Evolutionary conservation across 2,888 invertebrate genomes (phyloP), one percentile per base, ranked within the genome.

Genomic region (Acronicta aceris): DNA sequence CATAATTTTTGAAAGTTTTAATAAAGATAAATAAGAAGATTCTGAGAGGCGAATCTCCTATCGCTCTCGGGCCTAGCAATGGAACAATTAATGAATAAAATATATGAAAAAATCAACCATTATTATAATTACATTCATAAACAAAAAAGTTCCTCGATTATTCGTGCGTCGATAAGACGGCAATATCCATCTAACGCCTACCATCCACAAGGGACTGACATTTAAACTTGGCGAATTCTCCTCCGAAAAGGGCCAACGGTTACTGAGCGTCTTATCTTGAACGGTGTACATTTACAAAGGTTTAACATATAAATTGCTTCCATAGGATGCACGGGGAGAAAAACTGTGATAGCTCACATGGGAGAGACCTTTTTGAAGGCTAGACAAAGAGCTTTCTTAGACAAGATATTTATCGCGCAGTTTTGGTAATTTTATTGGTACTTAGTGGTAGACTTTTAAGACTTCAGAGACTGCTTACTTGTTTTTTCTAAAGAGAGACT

Each of bases 281-380:
- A 79, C 81, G 76, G 78, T 84, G 85, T 83, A 85, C 85, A 84
- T 85, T 87, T 83, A 81, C 81, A 87, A 81, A 76, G 81, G 86
- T 86, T 89, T 89, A 84, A 86, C 89, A 89, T 89, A 89, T 89
- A 89, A 89, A 89, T 89, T 88, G 89, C 81, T 81, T 84, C 83
- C 79, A 82, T 68, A 83, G 84, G 85, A 86, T 86, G 83, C 84
- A 86, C 82, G 82, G 83, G 78, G 81, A 79, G 83, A 81, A 82
- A 83, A 82, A 81, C 81, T 80, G 71, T 79, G 80, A 89, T 88
- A 76, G 87, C 82, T 81, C 89, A 81, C 89, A 76, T 78, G 89
- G 88, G 88, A 87, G 70, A 67, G 74, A 81, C 82, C 85, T 80
- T 81, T 76, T 55, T 67, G 65, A 68, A 69, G 59, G 65, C 65